phyloP scores from a whole-genome alignment of 2,888 invertebrate species.

The Ephialtes manifestator region DNA sequence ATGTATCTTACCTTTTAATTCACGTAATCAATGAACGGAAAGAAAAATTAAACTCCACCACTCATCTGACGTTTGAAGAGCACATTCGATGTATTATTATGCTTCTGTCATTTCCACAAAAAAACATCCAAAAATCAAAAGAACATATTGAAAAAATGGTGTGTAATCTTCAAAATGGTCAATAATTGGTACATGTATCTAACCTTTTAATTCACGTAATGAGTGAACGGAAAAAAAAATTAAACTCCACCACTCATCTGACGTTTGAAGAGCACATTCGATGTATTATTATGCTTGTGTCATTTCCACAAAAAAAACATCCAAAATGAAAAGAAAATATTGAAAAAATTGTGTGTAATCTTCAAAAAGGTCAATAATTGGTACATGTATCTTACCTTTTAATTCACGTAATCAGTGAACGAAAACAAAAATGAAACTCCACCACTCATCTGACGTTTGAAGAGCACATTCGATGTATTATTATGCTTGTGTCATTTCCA shows the following conservation, averaged over 20 bases:
- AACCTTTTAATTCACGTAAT: no score
- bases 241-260: no score
- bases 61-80: constrained; percentile 1
- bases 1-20: not conserved
- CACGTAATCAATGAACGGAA: not conserved
- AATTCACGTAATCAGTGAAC: no score
- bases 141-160: not conserved
- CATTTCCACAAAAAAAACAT: not conserved
- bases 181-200: not conserved
- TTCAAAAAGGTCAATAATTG: not conserved
- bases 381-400: not conserved
- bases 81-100: no score
- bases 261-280: no score
- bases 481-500: not conserved
- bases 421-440: no score
- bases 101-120: no score
- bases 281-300: no score
- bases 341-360: not conserved
- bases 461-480: no score
- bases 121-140: not conserved
- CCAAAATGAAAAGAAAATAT: not conserved
- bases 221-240: no score
- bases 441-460: no score
- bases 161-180: not conserved
- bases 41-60: not conserved